Base-by-base conservation (phyloP, 2,888 invertebrate genomes). In the Leptinotarsa haldemani region DNA sequence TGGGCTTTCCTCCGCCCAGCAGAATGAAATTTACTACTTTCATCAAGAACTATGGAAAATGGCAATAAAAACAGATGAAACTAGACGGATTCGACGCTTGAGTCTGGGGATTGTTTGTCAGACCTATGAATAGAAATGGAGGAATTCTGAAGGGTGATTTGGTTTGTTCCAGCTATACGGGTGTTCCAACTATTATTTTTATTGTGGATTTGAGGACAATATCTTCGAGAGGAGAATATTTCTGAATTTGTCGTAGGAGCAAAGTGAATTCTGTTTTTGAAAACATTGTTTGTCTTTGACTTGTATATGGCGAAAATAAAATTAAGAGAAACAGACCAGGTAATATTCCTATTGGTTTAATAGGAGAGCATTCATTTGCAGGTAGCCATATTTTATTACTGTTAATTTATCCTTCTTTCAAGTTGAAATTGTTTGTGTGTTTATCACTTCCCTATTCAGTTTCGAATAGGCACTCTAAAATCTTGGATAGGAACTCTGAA, bases 11-110 rank as follows among this genome's bases (percentile, higher is more conserved):
- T 69, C 71, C 69, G 75, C 73, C 77, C 70, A 74, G 63, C 74
- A 71, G 69, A 75, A 79, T 76, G 79, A 79, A 77, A 79, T 79
- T 79, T 76, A 77, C 74, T 79, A 77, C 76, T 79, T 80, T 79
- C 80, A 80, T 80, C 80, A 79, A 77, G 76, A 79, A 79, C 78
- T 79, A 79, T 79, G 73, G 77, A 76, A 76, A 76, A 79, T 75
- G 69, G 77, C 75, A 78, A 80, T 80, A 80, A 80, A 80, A 80
- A 66, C 70, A 80, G 69, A 76, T 75, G 74, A 76, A 77, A 76
- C 76, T 73, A 74, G 50, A 71, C 70, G 72, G 65, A 69, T 72
- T 74, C 65, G 58, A 66, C 70, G 71, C 66, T 72, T 66, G 50
- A 56, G 30, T 30, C 25, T 3, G 15, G n/a, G 30, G 18, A 56